Conservation (phyloP, 2,113 vertebrate genomes). For the Brienomyrus brachyistius region DNA sequence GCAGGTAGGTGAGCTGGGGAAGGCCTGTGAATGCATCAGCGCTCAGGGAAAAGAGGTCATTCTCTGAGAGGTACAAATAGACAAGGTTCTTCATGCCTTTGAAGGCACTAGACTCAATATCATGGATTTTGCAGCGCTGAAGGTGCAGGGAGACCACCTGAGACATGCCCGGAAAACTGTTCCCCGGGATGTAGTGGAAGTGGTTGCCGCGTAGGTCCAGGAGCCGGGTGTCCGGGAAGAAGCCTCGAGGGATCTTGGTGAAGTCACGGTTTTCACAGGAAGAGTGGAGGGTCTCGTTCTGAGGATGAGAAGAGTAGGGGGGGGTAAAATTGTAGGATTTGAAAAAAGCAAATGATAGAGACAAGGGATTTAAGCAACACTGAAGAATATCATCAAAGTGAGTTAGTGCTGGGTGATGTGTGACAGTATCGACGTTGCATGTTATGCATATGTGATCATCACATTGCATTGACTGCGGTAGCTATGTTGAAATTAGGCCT, state of each 20-base stretch:
- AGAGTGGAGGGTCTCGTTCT: conserved; percentile 62
- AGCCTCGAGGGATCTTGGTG: conserved; percentile 69
- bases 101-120: conserved; percentile 66
- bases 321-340: neutral
- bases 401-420: neutral
- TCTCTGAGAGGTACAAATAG: conserved; percentile 89
- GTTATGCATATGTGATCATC: neutral
- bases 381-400: neutral
- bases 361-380: neutral
- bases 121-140: conserved; percentile 70
- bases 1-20: conserved; percentile 72
- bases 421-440: neutral
- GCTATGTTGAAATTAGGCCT: neutral
- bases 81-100: conserved; percentile 69
- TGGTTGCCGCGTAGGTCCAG: conserved; percentile 74
- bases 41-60: conserved; percentile 65
- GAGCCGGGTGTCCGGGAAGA: conserved; percentile 66
- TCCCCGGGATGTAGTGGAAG: conserved; percentile 62
- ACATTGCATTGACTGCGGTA: neutral
- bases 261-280: conserved; percentile 69
- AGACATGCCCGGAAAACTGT: conserved; percentile 64
- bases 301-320: neutral
- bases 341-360: neutral
- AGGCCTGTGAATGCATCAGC: conserved; percentile 67
- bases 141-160: conserved; percentile 79